Conservation (phyloP, 2,888 invertebrate species). For the Apodemia mormo region DNA sequence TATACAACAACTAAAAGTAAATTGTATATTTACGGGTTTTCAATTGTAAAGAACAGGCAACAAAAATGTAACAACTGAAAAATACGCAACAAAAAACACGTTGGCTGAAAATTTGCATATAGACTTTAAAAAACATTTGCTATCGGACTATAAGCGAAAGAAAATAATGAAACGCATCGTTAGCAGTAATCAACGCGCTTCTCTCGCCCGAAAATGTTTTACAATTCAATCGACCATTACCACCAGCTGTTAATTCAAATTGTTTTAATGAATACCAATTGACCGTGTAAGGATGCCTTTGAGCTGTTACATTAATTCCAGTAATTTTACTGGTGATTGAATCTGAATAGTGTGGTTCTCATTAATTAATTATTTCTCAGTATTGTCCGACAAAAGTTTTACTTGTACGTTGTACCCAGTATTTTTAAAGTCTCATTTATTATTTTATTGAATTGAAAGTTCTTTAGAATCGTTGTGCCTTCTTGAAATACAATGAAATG, state of each 20-base stretch:
- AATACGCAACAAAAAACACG: constrained; percentile 17
- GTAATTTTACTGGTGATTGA: constrained; percentile 17
- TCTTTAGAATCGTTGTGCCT: too few species aligned
- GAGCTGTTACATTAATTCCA: constrained; percentile 23
- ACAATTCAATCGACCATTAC: constrained; percentile 59
- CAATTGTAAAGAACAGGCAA: constrained; percentile 5
- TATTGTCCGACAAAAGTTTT: not conserved
- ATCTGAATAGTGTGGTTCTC: constrained; percentile 3
- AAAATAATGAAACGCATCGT: constrained; percentile 37
- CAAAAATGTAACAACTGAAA: constrained; percentile 10
- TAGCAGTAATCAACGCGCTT: constrained; percentile 42
- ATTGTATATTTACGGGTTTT: not conserved
- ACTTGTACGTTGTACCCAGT: not conserved
- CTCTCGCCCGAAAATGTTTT: constrained; percentile 54
- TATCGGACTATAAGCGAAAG: constrained; percentile 32
- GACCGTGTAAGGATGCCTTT: constrained; percentile 42
- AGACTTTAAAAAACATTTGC: constrained; percentile 30
- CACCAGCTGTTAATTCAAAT: constrained; percentile 58
- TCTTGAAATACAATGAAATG: too few species aligned
- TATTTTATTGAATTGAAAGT: too few species aligned
- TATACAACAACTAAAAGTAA: not conserved
- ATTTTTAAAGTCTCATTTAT: too few species aligned
- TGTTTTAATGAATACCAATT: constrained; percentile 68
- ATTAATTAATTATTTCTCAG: constrained; percentile 11
- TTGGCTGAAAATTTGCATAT: constrained; percentile 27